These are phyloP conservation scores for Falco berigora DNA, from an alignment of 2,797 vertebrate genomes.

Conservation along the genomic window DNA sequence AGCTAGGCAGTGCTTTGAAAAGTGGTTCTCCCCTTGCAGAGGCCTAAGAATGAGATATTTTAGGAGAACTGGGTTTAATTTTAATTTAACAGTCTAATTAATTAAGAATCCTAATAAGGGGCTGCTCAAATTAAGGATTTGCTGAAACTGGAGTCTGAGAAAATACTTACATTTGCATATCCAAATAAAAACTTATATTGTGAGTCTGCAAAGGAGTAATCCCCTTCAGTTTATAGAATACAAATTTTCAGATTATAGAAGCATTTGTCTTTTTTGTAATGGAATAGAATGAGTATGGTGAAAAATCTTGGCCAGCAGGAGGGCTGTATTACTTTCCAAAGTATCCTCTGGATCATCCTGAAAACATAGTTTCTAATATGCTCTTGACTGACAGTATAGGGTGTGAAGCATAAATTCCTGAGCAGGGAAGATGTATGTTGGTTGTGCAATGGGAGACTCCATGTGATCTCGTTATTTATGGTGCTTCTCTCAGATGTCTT, in stretches of 20 bases:
- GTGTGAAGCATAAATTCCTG: constrained; percentile 51
- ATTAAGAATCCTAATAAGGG: not conserved
- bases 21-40: not conserved
- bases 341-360: constrained; percentile 35
- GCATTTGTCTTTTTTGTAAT: not conserved
- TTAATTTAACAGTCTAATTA: not conserved
- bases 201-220: not conserved
- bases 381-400: constrained; percentile 37
- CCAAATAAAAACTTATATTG: not conserved
- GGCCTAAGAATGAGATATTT: not conserved
- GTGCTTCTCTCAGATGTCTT: constrained; percentile 65
- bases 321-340: constrained; percentile 1
- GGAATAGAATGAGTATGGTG: not conserved
- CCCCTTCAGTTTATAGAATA: not conserved
- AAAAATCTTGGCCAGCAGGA: not conserved
- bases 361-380: not conserved
- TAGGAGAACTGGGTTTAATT: not conserved
- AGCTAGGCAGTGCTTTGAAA: not conserved
- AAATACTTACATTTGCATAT: not conserved
- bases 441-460: constrained; percentile 55
- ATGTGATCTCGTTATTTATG: constrained; percentile 71
- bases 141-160: not conserved
- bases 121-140: not conserved
- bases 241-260: not conserved
- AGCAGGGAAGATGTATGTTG: constrained; percentile 22